Evolutionary conservation across 2,113 vertebrate genomes (phyloP).

Genomic region (Toxotes jaculatrix): DNA sequence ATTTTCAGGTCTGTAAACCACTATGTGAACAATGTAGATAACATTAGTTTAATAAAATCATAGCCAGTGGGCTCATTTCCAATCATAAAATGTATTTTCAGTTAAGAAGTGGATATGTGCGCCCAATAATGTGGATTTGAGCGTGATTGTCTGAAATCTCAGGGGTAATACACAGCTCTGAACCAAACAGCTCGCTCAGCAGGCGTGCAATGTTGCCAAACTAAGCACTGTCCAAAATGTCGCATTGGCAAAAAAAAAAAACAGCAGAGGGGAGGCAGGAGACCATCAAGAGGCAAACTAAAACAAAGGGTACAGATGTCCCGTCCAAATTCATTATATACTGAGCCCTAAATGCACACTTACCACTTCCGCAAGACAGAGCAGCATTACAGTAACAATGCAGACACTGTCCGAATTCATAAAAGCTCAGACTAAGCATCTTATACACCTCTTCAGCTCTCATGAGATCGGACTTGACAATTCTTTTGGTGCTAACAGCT

Average conservation of each 20-base stretch:
- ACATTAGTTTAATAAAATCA: constrained; percentile 54
- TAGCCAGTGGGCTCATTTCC: constrained; percentile 45
- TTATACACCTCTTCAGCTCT: constrained; percentile 31
- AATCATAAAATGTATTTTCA: constrained; percentile 52
- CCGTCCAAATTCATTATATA: constrained; percentile 54
- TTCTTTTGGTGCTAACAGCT: constrained; percentile 58
- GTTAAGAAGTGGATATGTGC: constrained; percentile 42
- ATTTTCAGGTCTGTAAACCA: constrained; percentile 34
- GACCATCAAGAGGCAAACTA: constrained; percentile 56
- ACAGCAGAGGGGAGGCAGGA: constrained; percentile 58
- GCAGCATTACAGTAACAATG: constrained; percentile 41
- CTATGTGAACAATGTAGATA: constrained; percentile 55
- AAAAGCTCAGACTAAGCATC: constrained; percentile 47
- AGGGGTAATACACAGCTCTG: constrained; percentile 60
- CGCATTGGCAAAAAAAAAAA: constrained; percentile 68
- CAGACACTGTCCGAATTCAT: constrained; percentile 44
- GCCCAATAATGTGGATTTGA: constrained; percentile 57
- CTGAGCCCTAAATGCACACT: constrained; percentile 49
- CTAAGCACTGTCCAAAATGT: constrained; percentile 79
- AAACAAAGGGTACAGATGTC: constrained; percentile 62
- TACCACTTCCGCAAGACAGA: constrained; percentile 52
- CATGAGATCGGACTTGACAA: constrained; percentile 29
- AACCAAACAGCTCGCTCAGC: constrained; percentile 74
- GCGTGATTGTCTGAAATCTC: constrained; percentile 69
- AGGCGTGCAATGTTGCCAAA: constrained; percentile 71